These are phyloP conservation scores for Steromphala cineraria DNA, from an alignment of 2,888 invertebrate species.

Conservation along the genomic window DNA sequence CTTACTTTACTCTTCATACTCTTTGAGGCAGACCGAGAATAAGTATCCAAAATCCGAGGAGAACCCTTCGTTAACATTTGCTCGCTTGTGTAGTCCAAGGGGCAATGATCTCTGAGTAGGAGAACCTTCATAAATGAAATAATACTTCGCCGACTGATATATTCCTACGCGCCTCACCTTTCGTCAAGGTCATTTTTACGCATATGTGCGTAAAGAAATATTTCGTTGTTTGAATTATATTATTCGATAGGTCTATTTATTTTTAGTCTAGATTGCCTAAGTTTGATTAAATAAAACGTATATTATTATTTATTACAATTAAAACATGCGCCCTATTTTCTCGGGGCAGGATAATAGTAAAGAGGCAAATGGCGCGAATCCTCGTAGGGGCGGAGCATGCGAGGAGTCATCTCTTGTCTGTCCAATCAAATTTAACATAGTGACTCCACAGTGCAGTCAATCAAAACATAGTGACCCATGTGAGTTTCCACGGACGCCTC, in stretches of 20 bases:
- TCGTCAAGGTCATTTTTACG: slow-evolving; percentile 50
- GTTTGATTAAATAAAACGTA: not conserved
- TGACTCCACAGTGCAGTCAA: not conserved
- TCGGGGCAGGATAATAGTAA: not conserved
- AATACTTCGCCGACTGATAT: slow-evolving; percentile 1
- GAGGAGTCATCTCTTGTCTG: not conserved
- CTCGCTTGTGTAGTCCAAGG: slow-evolving; percentile 17
- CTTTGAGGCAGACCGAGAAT: not conserved
- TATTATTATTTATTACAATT: not conserved
- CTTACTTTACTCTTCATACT: slow-evolving; percentile 10
- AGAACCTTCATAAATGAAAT: slow-evolving; percentile 21
- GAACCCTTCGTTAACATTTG: slow-evolving; percentile 13
- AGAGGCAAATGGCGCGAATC: slow-evolving; percentile 19
- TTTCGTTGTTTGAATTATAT: not conserved
- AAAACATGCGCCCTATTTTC: slow-evolving; percentile 18
- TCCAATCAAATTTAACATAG: not conserved
- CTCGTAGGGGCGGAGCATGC: not conserved
- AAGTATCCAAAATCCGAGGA: slow-evolving; percentile 21
- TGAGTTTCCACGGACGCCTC: slow-evolving; percentile 10
- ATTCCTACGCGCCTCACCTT: slow-evolving; percentile 25
- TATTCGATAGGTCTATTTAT: not conserved
- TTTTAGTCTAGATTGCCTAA: too few species aligned
- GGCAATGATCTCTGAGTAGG: not conserved
- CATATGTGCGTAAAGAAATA: slow-evolving; percentile 14
- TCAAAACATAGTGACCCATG: not conserved